Conservation (phyloP, 2,797 vertebrate species). For the Iguana delicatissima region DNA sequence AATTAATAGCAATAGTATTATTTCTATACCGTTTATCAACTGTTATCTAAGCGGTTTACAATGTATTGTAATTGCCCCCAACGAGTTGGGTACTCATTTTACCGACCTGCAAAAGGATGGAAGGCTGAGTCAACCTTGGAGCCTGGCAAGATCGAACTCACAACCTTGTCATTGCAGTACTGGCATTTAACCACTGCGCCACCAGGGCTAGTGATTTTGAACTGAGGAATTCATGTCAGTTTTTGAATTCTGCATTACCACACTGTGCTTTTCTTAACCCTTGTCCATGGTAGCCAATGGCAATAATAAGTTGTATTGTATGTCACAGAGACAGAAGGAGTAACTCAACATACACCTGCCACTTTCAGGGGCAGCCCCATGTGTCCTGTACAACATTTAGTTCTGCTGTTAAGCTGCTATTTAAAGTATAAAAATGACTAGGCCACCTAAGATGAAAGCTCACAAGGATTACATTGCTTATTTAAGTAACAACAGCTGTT, state of each 20-base stretch:
- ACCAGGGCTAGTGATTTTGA: too few species aligned
- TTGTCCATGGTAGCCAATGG: not conserved
- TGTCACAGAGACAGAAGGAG: not conserved
- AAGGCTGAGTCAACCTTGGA: too few species aligned
- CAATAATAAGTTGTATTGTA: not conserved
- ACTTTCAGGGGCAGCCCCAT: not conserved
- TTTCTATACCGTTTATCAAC: too few species aligned
- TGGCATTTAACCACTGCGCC: too few species aligned
- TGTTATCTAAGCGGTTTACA: too few species aligned
- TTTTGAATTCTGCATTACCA: not conserved
- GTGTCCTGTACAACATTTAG: not conserved
- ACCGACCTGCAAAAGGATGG: too few species aligned
- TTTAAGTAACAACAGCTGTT: constrained; percentile 21
- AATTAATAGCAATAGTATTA: too few species aligned
- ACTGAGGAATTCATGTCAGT: not conserved
- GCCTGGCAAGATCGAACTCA: too few species aligned
- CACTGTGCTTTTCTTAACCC: not conserved
- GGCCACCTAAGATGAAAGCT: not conserved
- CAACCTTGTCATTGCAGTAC: too few species aligned
- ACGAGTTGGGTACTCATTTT: too few species aligned
- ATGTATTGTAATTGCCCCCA: too few species aligned
- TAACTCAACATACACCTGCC: not conserved
- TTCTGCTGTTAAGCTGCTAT: not conserved
- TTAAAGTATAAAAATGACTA: constrained; percentile 10
- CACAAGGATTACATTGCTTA: not conserved